Base-by-base conservation (phyloP, 2,113 vertebrate species). In the Cynoglossus semilaevis region DNA sequence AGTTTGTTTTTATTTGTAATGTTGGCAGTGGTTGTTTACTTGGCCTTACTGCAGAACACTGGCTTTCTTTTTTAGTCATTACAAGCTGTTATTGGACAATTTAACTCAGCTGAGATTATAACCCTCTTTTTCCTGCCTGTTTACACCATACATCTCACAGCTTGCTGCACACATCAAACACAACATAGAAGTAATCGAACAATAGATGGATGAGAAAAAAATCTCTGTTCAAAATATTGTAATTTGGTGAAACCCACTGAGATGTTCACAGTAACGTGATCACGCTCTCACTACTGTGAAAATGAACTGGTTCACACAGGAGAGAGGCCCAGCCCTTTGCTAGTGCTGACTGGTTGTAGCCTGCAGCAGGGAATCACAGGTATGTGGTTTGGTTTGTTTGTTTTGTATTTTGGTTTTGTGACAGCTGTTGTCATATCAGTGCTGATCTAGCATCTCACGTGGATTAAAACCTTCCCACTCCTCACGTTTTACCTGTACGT, bases 1-100 rank as follows among this genome's bases (percentile, higher is more conserved):
- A 1, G 60, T 53, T 43, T 18, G 35, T 70, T 67, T 63, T 42
- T 3, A 46, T 73, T 55, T 66, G 13, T 29, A 47, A 1, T 17
- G 40, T 51, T 29, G 40, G 70, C 19, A 7, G n/a, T 70, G 63
- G 42, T 66, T 47, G 53, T 57, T 68, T 53, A 65, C 56, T 58
- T 54, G 36, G 76, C 43, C 37, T 58, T 18, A 56, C 57, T 65
- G 59, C 14, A 49, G 9, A 44, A 56, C 15, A 54, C 58, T 19
- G 45, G 41, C 15, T 48, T n/a, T 54, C 40, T 60, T 58, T 72
- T 73, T 51, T 41, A 41, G 44, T 63, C 70, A 40, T 40, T 40
- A 40, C 9, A 40, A 10, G 38, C 17, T 15, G 18, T 74, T 29
- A 29, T 29, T 29, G 22, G 22, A 29, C 6, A 29, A 6, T 29